These are phyloP conservation scores for Pygoscelis adeliae DNA, from an alignment of 2,113 vertebrate genomes.

Conservation along the genomic window DNA sequence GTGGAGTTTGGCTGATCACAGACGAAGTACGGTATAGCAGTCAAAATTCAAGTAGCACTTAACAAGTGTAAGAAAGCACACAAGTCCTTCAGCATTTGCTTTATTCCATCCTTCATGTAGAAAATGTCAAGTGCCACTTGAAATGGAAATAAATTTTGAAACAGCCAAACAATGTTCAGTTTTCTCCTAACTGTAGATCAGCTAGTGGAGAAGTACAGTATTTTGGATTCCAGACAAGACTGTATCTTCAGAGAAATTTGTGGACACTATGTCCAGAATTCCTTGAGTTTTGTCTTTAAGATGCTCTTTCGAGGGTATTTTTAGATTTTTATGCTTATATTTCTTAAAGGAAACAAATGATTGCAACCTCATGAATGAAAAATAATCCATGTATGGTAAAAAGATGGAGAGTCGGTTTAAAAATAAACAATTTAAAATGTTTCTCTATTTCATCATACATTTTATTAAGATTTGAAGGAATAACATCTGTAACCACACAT, in stretches of 20 bases:
- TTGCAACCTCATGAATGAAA: neutral
- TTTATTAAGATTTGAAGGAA: neutral
- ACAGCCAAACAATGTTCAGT: neutral
- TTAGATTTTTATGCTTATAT: neutral
- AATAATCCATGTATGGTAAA: neutral
- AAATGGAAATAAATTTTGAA: neutral
- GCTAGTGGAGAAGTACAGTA: neutral
- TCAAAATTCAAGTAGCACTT: neutral
- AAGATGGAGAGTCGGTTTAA: neutral
- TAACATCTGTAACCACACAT: neutral
- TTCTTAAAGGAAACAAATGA: neutral
- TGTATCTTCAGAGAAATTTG: neutral
- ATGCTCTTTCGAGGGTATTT: neutral
- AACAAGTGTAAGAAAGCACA: neutral
- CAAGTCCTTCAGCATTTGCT: neutral
- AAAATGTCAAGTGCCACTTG: constrained; percentile 13
- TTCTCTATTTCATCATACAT: neutral
- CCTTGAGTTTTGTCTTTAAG: neutral
- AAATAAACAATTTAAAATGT: neutral
- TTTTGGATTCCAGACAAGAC: neutral
- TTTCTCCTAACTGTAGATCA: neutral
- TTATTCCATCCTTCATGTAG: neutral
- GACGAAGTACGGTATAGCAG: neutral
- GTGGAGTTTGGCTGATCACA: neutral
- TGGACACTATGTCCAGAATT: too few relatives aligned